These are phyloP conservation scores for Sipunculus nudus DNA, from an alignment of 2,888 invertebrate genomes.

Conservation along the genomic window DNA sequence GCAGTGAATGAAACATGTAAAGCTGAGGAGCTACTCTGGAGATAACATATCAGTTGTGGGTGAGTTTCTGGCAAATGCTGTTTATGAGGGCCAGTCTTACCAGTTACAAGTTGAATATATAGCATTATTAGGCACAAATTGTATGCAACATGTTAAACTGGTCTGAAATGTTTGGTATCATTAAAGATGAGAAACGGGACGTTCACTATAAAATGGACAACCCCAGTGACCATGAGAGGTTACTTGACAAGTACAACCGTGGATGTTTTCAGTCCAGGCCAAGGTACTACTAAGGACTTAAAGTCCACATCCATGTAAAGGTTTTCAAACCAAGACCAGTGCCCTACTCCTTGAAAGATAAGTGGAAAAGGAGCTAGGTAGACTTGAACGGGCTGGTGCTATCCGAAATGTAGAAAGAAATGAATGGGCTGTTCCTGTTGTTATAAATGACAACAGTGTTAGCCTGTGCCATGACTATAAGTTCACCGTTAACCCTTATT, in stretches of 20 bases:
- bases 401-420: not conserved
- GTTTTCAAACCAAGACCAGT: conserved; percentile 5
- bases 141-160: not conserved
- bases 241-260: not conserved
- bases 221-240: not conserved
- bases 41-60: not conserved
- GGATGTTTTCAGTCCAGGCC: not conserved
- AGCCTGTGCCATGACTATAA: conserved; percentile 13
- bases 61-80: not conserved
- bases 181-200: not conserved
- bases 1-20: not conserved
- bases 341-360: not conserved
- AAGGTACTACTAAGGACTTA: not conserved
- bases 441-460: not conserved
- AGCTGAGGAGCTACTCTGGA: not conserved
- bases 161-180: not conserved
- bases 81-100: not conserved
- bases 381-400: not conserved
- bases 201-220: not conserved
- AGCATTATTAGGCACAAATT: not conserved
- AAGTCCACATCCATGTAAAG: not conserved
- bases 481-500: conserved; percentile 4
- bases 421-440: conserved; percentile 12
- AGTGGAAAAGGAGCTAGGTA: not conserved
- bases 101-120: not conserved